Evolutionary conservation across 2,888 invertebrate species (phyloP), one percentile per base, ranked within the genome.

Genomic region (Mimumesa dahlbomi): DNA sequence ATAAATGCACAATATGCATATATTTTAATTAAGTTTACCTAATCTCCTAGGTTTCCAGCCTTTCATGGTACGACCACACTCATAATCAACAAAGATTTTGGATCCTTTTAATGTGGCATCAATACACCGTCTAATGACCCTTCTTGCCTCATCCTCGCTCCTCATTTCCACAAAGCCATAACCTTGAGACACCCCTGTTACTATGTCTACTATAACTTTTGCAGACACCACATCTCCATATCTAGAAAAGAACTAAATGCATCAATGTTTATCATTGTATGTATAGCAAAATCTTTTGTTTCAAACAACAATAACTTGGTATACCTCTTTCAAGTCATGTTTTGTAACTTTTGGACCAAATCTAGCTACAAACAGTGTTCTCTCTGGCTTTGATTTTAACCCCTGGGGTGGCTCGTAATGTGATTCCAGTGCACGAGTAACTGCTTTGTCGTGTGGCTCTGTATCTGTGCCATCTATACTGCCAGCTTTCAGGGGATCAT

Each of bases 111-210:
- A 88, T 42, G 89, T 85, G 58, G 90, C 89, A 82, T 92, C 92
- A 77, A 93, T 90, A 81, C 93, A 92, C 61, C 92, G 90, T 52
- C 90, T 90, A 42, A 93, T 90, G 0, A 95, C 95, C 71, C 91
- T 91, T 59, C 92, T 91, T 4, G 94, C 94, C 56, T 92, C 92
- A 11, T 90, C 89, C 72, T 91, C 90, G 19, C 91, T 91, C 73
- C 93, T 92, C 90, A 92, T 97, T 89, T 96, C 96, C n/a, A 97
- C 91, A 88, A 97, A 97, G 0, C 94, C 96, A 85, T 97, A 97
- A 56, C 95, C 93, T 87, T 94, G 94, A 0, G 96, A 95, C 82
- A 93, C 92, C 0, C 96, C 96, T 0, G 97, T 97, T 0, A 97
- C 94, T 49, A 96, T 92, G 84, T 97, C 96, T 80, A 93, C 92